Base-by-base conservation (phyloP, 1,140 invertebrate genomes). In the Heliothis subflexa region DNA sequence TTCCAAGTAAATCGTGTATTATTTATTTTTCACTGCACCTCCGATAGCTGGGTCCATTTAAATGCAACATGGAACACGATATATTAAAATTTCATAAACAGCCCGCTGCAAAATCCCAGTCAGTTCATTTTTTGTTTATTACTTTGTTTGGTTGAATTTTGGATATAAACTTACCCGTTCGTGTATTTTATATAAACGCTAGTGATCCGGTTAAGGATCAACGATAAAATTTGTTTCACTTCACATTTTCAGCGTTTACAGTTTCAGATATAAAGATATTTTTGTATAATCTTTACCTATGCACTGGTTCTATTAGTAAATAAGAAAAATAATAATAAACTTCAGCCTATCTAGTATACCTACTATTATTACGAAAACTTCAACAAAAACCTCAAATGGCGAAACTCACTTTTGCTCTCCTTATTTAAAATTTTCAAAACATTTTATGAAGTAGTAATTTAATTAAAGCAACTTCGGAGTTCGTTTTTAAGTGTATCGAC, bases 371-470 rank as follows among this genome's bases (percentile, higher is more conserved):
- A 40, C 33, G 33, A 40, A 9, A 40, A 40, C 5, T 9, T 40
- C 33, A 40, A 3, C 33, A 40, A 40, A 40, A 40, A 40, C 33
- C 33, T 40, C 9, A 5, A 40, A 40, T 9, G 5, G 33, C 12
- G 13, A 55, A n/a, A 40, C 12, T 18, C 5, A 12, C 28, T 33
- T 13, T 55, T 7, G 11, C 3, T 33, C 25, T 49, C 21, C 70
- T 78, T 70, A 70, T 28, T 78, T 71, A 78, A 78, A 78, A 78
- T 59, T 25, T 71, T 21, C 2, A 16, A 78, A 54, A 47, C 13
- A 62, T 54, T 78, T 72, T 72, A 66, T 71, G 28, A 70, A 78
- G 16, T 52, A 52, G 55, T 72, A 78, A 78, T 62, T 72, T 40
- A 78, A 72, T 78, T 72, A 72, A 64, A 14, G 25, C 25, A 16